phyloP scores from a whole-genome alignment of 2,888 invertebrate species.

The Heteromurus nitidus region DNA sequence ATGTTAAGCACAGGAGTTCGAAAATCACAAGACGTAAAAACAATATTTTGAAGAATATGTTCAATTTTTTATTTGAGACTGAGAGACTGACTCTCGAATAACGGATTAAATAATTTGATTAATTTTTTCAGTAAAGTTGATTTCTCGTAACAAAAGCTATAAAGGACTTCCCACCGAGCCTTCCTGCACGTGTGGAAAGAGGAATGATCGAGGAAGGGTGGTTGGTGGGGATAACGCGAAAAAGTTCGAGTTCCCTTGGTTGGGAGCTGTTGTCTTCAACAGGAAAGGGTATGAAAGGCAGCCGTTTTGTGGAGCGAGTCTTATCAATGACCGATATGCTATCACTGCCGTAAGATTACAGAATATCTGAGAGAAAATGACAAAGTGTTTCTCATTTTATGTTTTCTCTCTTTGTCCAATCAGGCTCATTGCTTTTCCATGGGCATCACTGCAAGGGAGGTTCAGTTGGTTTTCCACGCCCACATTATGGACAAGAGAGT shows the following conservation, averaged over 20 bases:
- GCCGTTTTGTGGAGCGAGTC: constrained; percentile 2
- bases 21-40: constrained; percentile 4
- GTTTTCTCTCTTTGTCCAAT: no score
- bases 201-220: constrained; percentile 1
- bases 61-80: no score
- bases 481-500: neutral
- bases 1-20: neutral
- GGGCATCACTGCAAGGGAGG: neutral
- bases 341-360: constrained; percentile 21
- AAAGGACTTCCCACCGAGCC: neutral
- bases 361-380: no score
- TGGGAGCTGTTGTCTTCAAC: neutral
- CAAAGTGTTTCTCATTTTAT: neutral
- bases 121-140: neutral
- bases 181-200: constrained; percentile 10
- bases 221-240: constrained; percentile 2
- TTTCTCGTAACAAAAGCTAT: neutral
- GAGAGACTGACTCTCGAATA: no score
- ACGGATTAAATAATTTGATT: no score
- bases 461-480: constrained; percentile 12
- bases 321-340: constrained; percentile 22
- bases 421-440: neutral
- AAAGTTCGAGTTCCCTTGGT: constrained; percentile 28
- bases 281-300: neutral
- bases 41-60: no score